These are phyloP conservation scores for Aplodontia rufa DNA, from an alignment of 2,113 vertebrate genomes.

Conservation along the genomic window DNA sequence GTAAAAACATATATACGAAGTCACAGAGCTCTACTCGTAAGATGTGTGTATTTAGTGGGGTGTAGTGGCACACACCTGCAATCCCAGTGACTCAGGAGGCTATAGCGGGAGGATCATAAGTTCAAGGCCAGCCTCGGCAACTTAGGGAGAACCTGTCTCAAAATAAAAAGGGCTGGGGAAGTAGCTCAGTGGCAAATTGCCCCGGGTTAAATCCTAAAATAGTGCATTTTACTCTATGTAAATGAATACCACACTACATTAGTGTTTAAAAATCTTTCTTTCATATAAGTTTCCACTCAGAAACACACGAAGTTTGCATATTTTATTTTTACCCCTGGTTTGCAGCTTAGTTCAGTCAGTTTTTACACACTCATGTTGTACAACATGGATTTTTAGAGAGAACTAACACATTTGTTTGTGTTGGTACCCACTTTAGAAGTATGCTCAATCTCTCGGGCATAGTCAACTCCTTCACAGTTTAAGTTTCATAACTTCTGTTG, in stretches of 20 bases:
- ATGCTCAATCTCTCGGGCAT: not conserved
- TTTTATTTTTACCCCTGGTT: conserved; percentile 7
- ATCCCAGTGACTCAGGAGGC: not conserved
- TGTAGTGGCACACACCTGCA: not conserved
- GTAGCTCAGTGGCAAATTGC: not conserved
- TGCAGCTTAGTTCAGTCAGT: not conserved
- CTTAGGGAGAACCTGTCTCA: not conserved
- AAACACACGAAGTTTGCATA: not conserved
- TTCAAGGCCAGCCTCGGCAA: not conserved
- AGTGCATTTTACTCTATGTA: not conserved
- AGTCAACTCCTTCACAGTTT: not conserved
- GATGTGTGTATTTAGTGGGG: too few relatives aligned
- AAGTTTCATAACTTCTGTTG: not conserved
- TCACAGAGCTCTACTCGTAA: not conserved
- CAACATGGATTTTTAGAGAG: not conserved
- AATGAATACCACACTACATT: not conserved
- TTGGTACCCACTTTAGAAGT: not conserved
- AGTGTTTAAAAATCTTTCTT: not conserved
- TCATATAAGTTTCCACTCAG: not conserved
- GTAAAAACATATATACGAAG: not conserved
- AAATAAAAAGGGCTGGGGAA: not conserved
- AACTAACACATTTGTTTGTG: not conserved
- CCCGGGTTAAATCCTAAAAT: not conserved
- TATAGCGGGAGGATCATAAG: not conserved
- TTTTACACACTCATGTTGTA: not conserved